Base-by-base conservation (phyloP, 1,140 invertebrate genomes). In the Heliothis subflexa region DNA sequence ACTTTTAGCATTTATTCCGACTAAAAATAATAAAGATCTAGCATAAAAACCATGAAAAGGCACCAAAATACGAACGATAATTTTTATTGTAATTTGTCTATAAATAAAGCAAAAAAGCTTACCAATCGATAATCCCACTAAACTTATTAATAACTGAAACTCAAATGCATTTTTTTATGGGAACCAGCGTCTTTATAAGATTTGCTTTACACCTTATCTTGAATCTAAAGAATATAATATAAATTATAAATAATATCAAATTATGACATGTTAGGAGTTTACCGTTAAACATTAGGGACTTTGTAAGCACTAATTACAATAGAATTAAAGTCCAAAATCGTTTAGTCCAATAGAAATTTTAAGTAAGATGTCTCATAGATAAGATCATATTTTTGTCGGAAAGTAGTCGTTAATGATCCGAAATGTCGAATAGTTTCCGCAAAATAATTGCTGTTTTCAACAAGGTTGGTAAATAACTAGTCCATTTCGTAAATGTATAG, bases 241-340 rank as follows among this genome's bases (percentile, higher is more conserved):
- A 13, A 68, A 25, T 25, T 66, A 66, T 47, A 47, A 66, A 66
- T 66, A 68, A 68, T 50, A 68, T 49, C 13, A 18, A 68, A 50
- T 50, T 68, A 68, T 52, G 64, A 68, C 64, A 14, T 28, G 47
- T 68, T 28, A 50, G n/a, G 10, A 62, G 21, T 14, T n/a, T 68
- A 12, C 10, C 9, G 13, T 21, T 28, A 16, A 21, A 50, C 25
- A 50, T 13, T 11, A 50, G 9, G 13, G 2, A 14, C 21, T 1
- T 28, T 14, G 9, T 9, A 14, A 50, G 47, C 9, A 0, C 47
- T 68, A 25, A 68, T 14, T 25, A 16, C 28, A 40, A 40, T 45
- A 40, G 21, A n/a, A 13, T 49, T 61, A 66, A 55, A 14, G 50
- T 68, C n/a, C 12, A 68, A 28, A 68, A 50, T 68, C 18, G 45